Evolutionary conservation across 1,140 invertebrate genomes (phyloP).

Genomic region (Belonocnema kinseyi): DNA sequence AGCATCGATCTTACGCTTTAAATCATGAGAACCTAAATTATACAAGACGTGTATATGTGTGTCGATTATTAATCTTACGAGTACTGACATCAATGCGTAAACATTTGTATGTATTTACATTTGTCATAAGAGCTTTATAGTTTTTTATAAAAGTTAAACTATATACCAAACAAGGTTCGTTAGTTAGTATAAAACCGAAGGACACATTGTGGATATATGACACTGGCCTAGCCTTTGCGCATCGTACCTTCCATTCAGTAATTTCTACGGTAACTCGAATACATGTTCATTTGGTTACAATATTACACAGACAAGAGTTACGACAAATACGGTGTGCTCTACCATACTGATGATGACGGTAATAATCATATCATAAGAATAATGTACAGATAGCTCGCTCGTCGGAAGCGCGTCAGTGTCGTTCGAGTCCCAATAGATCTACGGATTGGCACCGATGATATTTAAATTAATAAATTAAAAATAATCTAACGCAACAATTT

Average conservation of each 20-base stretch:
- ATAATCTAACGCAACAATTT: constrained; percentile 14
- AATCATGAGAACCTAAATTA: constrained; percentile 14
- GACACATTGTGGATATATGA: constrained; percentile 50
- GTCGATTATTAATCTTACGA: constrained; percentile 40
- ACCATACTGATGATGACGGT: constrained; percentile 22
- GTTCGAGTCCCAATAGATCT: constrained; percentile 21
- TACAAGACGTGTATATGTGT: constrained; percentile 21
- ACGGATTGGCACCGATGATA: constrained; percentile 40
- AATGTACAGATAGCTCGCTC: constrained; percentile 39
- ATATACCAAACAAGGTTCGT: constrained; percentile 64
- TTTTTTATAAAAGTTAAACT: constrained; percentile 67
- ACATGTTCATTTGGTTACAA: constrained; percentile 46
- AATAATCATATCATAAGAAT: constrained; percentile 19
- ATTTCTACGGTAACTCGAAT: constrained; percentile 39
- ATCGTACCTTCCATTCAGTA: constrained; percentile 22
- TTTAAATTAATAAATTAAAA: constrained; percentile 24
- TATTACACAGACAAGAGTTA: constrained; percentile 49
- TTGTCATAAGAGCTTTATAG: constrained; percentile 50
- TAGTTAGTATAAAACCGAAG: constrained; percentile 65
- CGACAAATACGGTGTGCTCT: constrained; percentile 44
- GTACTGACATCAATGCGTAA: constrained; percentile 56
- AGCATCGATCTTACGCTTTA: constrained; percentile 22
- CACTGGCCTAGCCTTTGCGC: constrained; percentile 24
- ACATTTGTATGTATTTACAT: constrained; percentile 63
- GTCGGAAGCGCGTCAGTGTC: constrained; percentile 12